phyloP scores from a whole-genome alignment of 2,797 vertebrate genomes.

The Sciurus vulgaris region DNA sequence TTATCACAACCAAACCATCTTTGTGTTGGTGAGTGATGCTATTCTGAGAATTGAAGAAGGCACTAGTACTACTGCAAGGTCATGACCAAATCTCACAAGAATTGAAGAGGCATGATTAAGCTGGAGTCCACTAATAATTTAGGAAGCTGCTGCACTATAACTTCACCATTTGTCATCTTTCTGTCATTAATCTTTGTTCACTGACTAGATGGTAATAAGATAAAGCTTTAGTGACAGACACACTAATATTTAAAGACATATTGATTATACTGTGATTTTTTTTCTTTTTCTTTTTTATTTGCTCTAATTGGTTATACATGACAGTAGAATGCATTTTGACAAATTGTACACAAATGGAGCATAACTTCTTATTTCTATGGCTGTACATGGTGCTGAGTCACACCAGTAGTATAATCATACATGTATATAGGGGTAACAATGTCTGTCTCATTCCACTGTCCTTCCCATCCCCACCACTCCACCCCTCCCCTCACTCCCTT shows the following conservation, averaged over 20 bases:
- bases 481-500: too few species aligned
- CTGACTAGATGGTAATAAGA: not conserved
- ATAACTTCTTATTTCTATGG: too few species aligned
- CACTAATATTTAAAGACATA: not conserved
- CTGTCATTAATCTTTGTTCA: not conserved
- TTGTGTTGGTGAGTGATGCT: not conserved
- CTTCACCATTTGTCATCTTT: conserved; percentile 20
- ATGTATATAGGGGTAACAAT: too few species aligned
- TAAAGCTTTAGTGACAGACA: not conserved
- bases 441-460: too few species aligned
- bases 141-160: not conserved
- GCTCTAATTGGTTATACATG: too few species aligned
- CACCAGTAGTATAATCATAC: too few species aligned
- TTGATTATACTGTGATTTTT: not conserved
- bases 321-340: too few species aligned
- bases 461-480: too few species aligned
- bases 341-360: too few species aligned
- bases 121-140: not conserved
- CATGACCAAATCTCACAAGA: not conserved
- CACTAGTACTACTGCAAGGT: not conserved
- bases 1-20: not conserved
- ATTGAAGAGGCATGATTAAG: not conserved
- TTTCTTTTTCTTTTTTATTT: too few species aligned
- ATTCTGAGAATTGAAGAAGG: not conserved
- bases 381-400: too few species aligned